Evolutionary conservation across 2,113 vertebrate genomes (phyloP).

Genomic region (Camelus bactrianus): DNA sequence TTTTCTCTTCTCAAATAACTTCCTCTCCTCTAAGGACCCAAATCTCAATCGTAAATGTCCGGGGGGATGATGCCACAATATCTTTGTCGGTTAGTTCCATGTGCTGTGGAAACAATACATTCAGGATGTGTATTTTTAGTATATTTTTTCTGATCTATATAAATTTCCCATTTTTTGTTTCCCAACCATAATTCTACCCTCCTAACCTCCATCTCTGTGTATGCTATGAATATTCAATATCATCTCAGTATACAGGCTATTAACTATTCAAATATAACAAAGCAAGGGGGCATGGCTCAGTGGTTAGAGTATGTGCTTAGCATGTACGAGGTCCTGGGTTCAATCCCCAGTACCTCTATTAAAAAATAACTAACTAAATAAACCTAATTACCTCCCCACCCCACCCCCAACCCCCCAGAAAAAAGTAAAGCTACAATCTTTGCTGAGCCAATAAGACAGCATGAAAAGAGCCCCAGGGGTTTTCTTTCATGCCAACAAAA

Average conservation of each 20-base stretch:
- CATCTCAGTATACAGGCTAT: not conserved
- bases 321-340: too few relatives aligned
- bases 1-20: not conserved
- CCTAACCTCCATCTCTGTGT: not conserved
- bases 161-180: not conserved
- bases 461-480: not conserved
- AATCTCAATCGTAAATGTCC: not conserved
- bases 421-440: not conserved
- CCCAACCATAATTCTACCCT: not conserved
- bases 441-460: not conserved
- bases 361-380: too few relatives aligned
- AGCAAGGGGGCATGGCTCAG: too few relatives aligned
- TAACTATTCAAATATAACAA: slow-evolving; percentile 31
- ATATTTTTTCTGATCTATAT: not conserved
- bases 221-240: not conserved
- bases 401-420: too few relatives aligned
- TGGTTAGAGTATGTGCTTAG: too few relatives aligned
- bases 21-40: not conserved
- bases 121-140: not conserved
- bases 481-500: slow-evolving; percentile 19
- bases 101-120: not conserved
- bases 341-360: too few relatives aligned
- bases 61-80: not conserved
- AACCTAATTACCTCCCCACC: too few relatives aligned
- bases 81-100: not conserved